Base-by-base conservation (phyloP, 1,140 invertebrate species). In the Cotesia vestalis region DNA sequence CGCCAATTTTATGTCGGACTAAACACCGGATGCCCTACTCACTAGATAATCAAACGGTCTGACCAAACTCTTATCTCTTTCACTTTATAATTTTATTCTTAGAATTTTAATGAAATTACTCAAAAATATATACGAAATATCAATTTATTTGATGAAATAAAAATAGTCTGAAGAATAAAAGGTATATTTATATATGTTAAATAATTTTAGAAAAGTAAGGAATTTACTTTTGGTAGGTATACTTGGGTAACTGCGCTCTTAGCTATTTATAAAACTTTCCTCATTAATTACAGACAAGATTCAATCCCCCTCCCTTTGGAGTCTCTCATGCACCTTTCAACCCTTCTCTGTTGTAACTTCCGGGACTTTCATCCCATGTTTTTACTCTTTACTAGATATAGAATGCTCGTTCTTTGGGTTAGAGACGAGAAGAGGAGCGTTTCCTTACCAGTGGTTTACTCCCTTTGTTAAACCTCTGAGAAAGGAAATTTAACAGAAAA, bases 241-340 rank as follows among this genome's bases (percentile, higher is more conserved):
- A 38, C 38, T 62, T 57, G 6, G 35, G 34, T 46, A 52, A 80
- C 77, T 77, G 62, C 69, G 80, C 79, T 79, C 73, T 75, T 66
- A 79, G 78, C 78, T 81, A 80, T 83, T 81, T 82, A 80, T 81
- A 81, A 83, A 82, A 83, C 79, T 83, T 83, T 82, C 78, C 80
- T 83, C 80, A 83, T 83, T 83, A 83, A 83, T 83, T 83, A 83
- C 78, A 75, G 78, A 81, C 80, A 80, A 81, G 78, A 81, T 83
- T 81, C 81, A 79, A 81, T 83, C 76, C 79, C 70, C 74, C 66
- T 11, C 36, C 12, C 55, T 27, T 27, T 27, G 3, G 27, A 27
- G 27, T 27, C 27, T 27, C 71, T 62, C 68, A 11, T 63, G 69
- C 66, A 64, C 52, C 46, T 53, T 66, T 53, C 63, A 64, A 66